Evolutionary conservation across 2,888 invertebrate genomes (phyloP).

Genomic region (Tinea pellionella): DNA sequence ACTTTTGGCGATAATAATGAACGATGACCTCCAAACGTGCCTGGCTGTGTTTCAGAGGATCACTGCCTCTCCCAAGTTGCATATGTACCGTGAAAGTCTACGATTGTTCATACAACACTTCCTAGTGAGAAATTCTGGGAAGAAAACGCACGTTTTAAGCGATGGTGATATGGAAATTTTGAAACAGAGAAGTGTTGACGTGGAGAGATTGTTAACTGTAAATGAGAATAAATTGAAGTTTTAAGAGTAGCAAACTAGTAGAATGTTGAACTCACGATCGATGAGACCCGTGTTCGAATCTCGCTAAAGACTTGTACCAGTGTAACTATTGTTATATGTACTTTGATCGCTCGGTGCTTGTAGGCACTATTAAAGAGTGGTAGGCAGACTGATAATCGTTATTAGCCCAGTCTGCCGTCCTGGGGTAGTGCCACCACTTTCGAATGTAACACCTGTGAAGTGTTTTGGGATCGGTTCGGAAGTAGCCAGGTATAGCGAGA

Average conservation of each 20-base stretch:
- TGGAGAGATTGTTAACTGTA: conserved; percentile 74
- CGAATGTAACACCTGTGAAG: too few species aligned
- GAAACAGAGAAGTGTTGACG: conserved; percentile 69
- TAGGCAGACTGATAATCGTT: too few species aligned
- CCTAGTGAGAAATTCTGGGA: conserved; percentile 73
- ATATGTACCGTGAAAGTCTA: conserved; percentile 85
- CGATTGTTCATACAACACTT: conserved; percentile 90
- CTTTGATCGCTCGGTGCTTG: too few species aligned
- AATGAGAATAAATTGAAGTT: conserved; percentile 54
- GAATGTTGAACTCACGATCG: too few species aligned
- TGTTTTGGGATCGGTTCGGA: too few species aligned
- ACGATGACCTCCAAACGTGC: conserved; percentile 70
- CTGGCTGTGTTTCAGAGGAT: conserved; percentile 79
- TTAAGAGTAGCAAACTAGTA: conserved; percentile 23
- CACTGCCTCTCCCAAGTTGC: conserved; percentile 77
- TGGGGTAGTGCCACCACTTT: too few species aligned
- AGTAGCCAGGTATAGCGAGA: too few species aligned
- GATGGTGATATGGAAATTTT: conserved; percentile 42
- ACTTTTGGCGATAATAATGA: conserved; percentile 78
- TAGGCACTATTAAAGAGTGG: too few species aligned
- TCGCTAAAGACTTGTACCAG: too few species aligned
- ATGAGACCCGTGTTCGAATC: too few species aligned
- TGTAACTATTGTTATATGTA: too few species aligned
- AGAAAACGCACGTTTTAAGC: conserved; percentile 39
- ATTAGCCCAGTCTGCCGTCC: too few species aligned